Evolutionary conservation across 1,140 invertebrate species (phyloP), one percentile per base, ranked within the genome.

Genomic region (Heliconius melpomene): DNA sequence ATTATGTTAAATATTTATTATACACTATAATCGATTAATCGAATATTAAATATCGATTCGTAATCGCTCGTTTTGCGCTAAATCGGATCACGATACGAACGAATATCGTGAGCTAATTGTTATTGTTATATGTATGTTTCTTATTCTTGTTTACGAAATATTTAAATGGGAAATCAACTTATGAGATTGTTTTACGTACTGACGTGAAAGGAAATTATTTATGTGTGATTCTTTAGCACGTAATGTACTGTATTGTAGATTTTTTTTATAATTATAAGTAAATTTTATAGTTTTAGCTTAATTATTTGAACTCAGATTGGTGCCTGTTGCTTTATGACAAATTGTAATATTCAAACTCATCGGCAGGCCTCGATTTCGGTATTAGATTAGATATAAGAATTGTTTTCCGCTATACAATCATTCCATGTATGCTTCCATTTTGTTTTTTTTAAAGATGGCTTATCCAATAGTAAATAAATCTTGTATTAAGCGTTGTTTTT

Each of bases 141-240:
- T 91, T 91, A 91, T 90, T 86, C 84, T 91, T 91, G 90, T 93
- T 93, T 88, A 88, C 79, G 83, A 85, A 84, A 87, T 87, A 87
- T 89, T 87, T 86, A 84, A 87, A 86, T 79, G 80, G 84, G 80
- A 85, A 85, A 84, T 87, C 82, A 80, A 89, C 87, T 87, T 84
- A 88, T 88, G 91, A 93, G 90, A 92, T 93, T 94, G 90, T 92
- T 91, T 89, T 87, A 83, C 85, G 83, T 88, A 87, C 74, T 81
- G 83, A 86, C 85, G 86, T 90, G 87, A 87, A 87, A 85, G 85
- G 84, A 91, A 88, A 90, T 93, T 92, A 94, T 93, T 94, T 94
- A 94, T 93, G 91, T 94, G 91, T 94, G 91, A 94, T 92, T 91
- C 90, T 84, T 87, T 92, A 92, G 90, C 84, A 85, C 85, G 79